Evolutionary conservation across 2,113 vertebrate species (phyloP).

Genomic region (Eulemur macaco): DNA sequence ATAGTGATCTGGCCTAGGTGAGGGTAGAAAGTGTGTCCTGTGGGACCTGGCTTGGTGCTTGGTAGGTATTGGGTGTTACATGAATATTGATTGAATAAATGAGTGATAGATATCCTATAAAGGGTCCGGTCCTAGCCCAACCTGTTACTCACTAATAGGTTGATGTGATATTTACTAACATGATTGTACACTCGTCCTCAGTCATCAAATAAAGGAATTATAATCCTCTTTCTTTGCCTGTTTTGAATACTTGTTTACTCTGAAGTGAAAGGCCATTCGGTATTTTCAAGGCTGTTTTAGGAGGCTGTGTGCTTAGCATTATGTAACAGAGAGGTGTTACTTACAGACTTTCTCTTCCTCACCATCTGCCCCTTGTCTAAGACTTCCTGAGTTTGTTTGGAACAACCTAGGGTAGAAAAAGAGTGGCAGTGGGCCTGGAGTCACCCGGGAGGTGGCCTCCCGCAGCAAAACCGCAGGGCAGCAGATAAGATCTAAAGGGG

Average conservation of each 20-base stretch:
- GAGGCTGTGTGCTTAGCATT: neutral
- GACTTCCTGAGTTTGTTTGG: conserved; percentile 44
- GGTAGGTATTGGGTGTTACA: neutral
- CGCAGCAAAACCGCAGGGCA: neutral
- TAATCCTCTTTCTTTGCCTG: neutral
- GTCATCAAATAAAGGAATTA: neutral
- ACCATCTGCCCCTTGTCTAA: conserved; percentile 42
- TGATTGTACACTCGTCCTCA: neutral
- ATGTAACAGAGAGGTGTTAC: conserved; percentile 43
- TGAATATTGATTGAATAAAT: neutral
- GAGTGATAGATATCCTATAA: neutral
- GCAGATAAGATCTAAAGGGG: neutral
- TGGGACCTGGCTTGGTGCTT: neutral
- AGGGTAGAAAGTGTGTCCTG: neutral
- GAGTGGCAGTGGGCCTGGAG: neutral
- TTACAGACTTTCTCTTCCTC: neutral
- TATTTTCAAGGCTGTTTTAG: neutral
- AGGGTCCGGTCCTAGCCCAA: neutral
- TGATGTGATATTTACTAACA: neutral
- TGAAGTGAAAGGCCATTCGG: neutral
- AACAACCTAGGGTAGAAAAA: neutral
- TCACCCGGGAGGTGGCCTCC: neutral
- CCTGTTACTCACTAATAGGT: neutral
- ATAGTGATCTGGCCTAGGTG: neutral
- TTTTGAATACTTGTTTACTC: neutral